phyloP scores from a whole-genome alignment of 2,797 vertebrate species.

The Loris lydekkerianus region DNA sequence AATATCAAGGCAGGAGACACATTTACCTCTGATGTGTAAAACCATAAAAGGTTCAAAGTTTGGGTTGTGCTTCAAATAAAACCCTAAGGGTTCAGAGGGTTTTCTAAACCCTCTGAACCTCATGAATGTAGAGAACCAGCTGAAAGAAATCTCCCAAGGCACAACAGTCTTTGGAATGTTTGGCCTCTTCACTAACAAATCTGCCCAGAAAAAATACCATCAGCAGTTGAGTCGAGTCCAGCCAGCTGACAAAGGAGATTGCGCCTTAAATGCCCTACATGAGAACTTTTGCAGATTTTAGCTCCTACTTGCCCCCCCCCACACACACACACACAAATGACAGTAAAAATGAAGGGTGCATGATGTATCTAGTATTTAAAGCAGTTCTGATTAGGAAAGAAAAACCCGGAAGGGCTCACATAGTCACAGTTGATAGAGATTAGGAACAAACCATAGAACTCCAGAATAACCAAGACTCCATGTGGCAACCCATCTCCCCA shows the following conservation, averaged over 20 bases:
- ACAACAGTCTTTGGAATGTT: constrained; percentile 59
- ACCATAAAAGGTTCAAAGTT: constrained; percentile 85
- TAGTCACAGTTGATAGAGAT: neutral
- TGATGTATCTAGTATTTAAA: neutral
- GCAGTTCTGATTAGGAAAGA: neutral
- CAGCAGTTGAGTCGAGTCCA: neutral
- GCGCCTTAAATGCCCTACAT: neutral
- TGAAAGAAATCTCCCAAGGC: constrained; percentile 70
- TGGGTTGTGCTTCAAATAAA: constrained; percentile 83
- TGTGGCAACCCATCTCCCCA: neutral
- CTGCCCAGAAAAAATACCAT: constrained; percentile 60
- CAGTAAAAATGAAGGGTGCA: neutral
- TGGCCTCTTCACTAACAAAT: constrained; percentile 68
- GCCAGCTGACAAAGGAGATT: constrained; percentile 19
- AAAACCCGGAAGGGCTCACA: neutral
- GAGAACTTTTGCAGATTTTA: neutral
- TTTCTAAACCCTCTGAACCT: constrained; percentile 81
- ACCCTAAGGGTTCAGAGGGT: constrained; percentile 83
- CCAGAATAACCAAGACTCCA: neutral
- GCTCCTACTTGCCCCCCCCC: neutral
- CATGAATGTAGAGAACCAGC: constrained; percentile 66
- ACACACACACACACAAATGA: neutral
- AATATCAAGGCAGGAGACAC: constrained; percentile 84
- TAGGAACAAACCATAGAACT: neutral
- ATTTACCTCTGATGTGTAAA: constrained; percentile 83